Evolutionary conservation across 2,888 invertebrate species (phyloP), one percentile per base, ranked within the genome.

Genomic region (Stenodema calcarata): DNA sequence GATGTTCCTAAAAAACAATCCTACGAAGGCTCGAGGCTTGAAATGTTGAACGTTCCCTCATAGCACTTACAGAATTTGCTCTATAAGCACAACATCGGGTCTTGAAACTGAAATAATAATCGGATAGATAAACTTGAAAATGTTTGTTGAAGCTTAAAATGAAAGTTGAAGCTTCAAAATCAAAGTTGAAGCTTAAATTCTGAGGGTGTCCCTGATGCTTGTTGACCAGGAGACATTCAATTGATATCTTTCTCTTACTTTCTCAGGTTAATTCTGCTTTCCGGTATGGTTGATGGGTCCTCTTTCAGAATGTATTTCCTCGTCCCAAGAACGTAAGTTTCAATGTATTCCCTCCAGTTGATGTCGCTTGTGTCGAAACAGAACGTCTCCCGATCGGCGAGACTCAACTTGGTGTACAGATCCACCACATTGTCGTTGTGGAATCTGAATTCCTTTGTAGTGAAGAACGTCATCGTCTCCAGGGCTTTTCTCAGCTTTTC

Each of bases 221-320:
- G n/a, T n/a, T n/a, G n/a, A n/a, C n/a, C n/a, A n/a, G n/a, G n/a
- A n/a, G n/a, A n/a, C n/a, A n/a, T n/a, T n/a, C n/a, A n/a, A n/a
- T n/a, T n/a, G n/a, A n/a, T n/a, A n/a, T n/a, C n/a, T 7, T 35
- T 35, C 35, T 35, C 84, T 87, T 89, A 91, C 91, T 90, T 91
- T 87, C 89, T 89, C 80, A 91, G 89, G 87, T 90, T 91, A 54
- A 89, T 90, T 84, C 90, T 90, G n/a, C 92, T 91, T 44, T 90
- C 90, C n/a, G 91, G 90, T 82, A 92, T 88, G 11, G 91, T 91
- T 69, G 90, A 89, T n/a, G 91, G 90, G 88, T 92, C 91, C 88
- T 93, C 93, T 88, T 93, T 93, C 84, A 93, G 90, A 76, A 93
- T 91, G 89, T 91, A 93, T 78, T 90, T 91, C 86, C 93, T 91